Evolutionary conservation across 1,140 invertebrate species (phyloP).

Genomic region (Epicauta chinensis): DNA sequence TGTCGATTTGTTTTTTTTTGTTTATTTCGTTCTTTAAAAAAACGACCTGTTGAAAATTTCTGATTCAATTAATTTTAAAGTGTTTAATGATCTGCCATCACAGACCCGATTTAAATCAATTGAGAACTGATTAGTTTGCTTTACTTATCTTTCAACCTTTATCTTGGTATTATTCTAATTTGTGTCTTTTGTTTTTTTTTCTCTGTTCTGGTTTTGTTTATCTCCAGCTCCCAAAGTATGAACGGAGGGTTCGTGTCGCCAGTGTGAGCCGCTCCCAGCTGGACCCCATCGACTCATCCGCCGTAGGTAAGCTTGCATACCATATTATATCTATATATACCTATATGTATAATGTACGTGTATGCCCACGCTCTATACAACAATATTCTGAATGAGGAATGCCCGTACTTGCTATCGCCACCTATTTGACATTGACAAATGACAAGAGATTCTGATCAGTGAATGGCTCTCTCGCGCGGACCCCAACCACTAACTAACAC

Average conservation of each 20-base stretch:
- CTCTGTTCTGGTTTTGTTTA: slow-evolving; percentile 27
- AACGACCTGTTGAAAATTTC: too few relatives aligned
- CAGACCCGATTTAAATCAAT: too few relatives aligned
- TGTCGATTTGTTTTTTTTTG: too few relatives aligned
- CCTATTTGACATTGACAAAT: slow-evolving; percentile 58
- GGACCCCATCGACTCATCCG: slow-evolving; percentile 27
- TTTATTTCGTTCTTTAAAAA: too few relatives aligned
- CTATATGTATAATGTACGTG: neutral
- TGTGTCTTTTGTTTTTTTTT: slow-evolving; percentile 3
- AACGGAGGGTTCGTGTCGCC: slow-evolving; percentile 57
- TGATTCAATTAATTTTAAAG: too few relatives aligned
- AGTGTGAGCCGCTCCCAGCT: slow-evolving; percentile 45
- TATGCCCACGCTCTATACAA: slow-evolving; percentile 27
- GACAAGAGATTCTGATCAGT: slow-evolving; percentile 54
- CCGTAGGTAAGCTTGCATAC: slow-evolving; percentile 19
- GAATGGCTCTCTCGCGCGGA: slow-evolving; percentile 44
- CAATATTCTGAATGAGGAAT: slow-evolving; percentile 39
- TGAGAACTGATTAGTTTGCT: too few relatives aligned
- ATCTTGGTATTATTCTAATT: slow-evolving; percentile 18
- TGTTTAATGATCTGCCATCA: too few relatives aligned
- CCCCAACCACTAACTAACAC: slow-evolving; percentile 28
- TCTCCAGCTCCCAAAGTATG: slow-evolving; percentile 53
- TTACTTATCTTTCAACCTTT: neutral
- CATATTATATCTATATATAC: slow-evolving; percentile 5
- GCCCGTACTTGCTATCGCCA: slow-evolving; percentile 47